phyloP scores from a whole-genome alignment of 1,140 invertebrate species.

The Penaeus vannamei region DNA sequence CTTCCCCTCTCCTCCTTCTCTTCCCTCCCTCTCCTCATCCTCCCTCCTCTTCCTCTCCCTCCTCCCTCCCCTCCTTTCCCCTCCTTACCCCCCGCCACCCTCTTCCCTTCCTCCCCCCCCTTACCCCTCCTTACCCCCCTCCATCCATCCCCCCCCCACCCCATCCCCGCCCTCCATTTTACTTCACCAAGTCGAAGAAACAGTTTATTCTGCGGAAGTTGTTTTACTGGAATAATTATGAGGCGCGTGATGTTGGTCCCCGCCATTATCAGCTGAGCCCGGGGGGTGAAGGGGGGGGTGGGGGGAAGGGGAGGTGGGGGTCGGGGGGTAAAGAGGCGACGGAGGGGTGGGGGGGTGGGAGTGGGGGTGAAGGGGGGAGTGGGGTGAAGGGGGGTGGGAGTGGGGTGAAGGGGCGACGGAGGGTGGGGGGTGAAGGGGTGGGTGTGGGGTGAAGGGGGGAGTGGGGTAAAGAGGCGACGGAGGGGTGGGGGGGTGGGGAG shows the following conservation, averaged over 20 bases:
- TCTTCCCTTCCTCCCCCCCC: background rate
- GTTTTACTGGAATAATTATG: background rate
- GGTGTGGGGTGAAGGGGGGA: too few species aligned
- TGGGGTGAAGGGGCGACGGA: background rate
- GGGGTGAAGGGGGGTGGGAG: constrained; percentile 27
- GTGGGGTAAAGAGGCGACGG: background rate
- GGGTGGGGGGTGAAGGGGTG: background rate
- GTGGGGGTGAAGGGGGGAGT: too few species aligned
- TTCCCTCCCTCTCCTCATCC: background rate
- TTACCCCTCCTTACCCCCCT: background rate
- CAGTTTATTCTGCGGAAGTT: background rate
- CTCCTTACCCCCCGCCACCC: background rate
- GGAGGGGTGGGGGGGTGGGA: too few species aligned
- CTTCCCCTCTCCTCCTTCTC: background rate
- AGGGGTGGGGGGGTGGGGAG: background rate
- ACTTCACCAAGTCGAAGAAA: too few species aligned
- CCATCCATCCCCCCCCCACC: background rate
- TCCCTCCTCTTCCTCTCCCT: background rate
- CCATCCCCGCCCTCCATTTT: background rate
- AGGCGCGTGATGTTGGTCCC: background rate
- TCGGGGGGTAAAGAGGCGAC: too few species aligned
- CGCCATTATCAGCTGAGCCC: background rate
- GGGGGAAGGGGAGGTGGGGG: background rate
- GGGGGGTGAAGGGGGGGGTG: background rate
- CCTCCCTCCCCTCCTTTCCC: background rate